Evolutionary conservation across 1,140 invertebrate species (phyloP), one percentile per base, ranked within the genome.

Genomic region (Bombyx mori): DNA sequence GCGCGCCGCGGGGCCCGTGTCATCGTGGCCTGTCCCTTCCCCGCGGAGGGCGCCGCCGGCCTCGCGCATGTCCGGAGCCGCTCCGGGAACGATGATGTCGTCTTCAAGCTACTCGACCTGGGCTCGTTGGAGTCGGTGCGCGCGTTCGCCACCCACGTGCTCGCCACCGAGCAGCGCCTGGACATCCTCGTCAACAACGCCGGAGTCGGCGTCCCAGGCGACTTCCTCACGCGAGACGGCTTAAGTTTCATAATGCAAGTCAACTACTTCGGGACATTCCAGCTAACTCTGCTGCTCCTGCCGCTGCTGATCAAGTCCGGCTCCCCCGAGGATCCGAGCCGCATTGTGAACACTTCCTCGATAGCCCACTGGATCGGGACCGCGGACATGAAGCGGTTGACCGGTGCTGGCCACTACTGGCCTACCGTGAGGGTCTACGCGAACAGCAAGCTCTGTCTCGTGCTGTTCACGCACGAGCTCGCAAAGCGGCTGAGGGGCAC

Each of bases 151-250:
- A 52, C 51, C 3, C 73, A 77, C 12, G 78, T 95, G 3, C 71
- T 82, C 0, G 59, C 81, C 3, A 88, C 72, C 1, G 89, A 91
- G 73, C 44, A 87, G 42, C 77, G 89, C 64, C 89, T 93, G 22
- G 89, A 93, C 65, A 77, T 94, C 50, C 76, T 95, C 2, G 89
- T 95, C 10, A 94, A 94, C 65, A 95, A 95, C 78, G 94, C 94
- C 47, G 93, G 89, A 0, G 87, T 94, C 1, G 92, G 91, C 67
- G 64, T 66, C 0, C 61, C 68, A 6, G 61, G 58, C 2, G 67
- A 79, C 42, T 67, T 61, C 8, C n/a, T 73, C 5, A 90, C 89
- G 1, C 78, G 84, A 53, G 92, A 95, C 65, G 93, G 92, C 5
- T 89, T 92, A 67, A 93, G 94, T 69, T 86, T 83, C 8, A 90